Conservation (phyloP, 2,113 vertebrate species). For the Macrotis lagotis region DNA sequence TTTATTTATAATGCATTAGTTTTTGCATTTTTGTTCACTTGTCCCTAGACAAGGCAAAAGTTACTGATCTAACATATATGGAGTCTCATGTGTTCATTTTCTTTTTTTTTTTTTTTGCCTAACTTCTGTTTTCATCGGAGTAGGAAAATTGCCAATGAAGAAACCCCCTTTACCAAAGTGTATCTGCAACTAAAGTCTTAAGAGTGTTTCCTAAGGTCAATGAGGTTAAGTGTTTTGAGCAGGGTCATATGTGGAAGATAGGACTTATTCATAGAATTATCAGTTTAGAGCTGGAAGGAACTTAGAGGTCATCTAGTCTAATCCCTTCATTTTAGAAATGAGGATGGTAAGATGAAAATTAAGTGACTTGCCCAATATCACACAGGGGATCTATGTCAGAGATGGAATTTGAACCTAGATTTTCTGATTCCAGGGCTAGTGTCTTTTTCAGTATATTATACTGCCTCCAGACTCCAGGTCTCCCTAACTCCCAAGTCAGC, state of each 20-base stretch:
- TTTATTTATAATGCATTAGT: constrained; percentile 30
- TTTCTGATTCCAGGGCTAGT: background rate
- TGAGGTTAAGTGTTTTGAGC: background rate
- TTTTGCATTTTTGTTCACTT: constrained; percentile 33
- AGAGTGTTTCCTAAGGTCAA: background rate
- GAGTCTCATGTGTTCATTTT: constrained; percentile 26
- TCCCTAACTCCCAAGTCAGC: background rate
- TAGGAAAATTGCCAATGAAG: background rate
- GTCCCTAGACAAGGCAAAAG: constrained; percentile 36
- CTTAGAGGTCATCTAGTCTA: background rate
- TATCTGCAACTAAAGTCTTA: background rate
- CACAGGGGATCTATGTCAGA: background rate
- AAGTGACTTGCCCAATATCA: background rate
- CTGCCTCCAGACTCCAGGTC: background rate
- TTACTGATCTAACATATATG: constrained; percentile 31
- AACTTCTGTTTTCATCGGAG: background rate
- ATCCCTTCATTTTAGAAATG: background rate
- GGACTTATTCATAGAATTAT: background rate
- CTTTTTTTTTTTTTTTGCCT: background rate
- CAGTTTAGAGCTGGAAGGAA: background rate
- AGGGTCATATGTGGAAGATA: background rate
- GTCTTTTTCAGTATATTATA: background rate
- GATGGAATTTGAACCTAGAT: background rate
- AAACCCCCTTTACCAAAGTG: background rate
- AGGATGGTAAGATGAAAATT: background rate